A percentile compares a stretch with the other conserved stretches of the same genome.
These are phyloP conservation scores for Oreocharis arfaki DNA, from an alignment of 2,113 vertebrate species.

Conservation along the genomic window DNA sequence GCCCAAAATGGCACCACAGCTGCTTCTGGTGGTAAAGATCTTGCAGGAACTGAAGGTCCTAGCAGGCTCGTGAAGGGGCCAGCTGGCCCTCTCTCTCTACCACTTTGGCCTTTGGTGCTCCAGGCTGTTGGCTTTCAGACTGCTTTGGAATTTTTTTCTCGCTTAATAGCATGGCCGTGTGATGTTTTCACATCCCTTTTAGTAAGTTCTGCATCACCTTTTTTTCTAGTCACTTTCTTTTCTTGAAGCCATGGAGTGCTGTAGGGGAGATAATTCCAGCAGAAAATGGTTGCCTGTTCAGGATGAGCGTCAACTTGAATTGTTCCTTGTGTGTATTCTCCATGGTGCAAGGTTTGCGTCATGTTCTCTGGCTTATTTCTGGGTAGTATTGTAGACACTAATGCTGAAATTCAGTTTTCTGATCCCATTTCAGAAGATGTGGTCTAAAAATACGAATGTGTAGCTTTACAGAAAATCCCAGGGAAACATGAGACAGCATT, in stretches of 20 bases:
- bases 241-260: background rate
- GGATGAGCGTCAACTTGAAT: background rate
- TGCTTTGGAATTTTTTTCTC: rapidly evolving
- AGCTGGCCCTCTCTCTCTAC: background rate
- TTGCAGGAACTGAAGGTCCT: background rate
- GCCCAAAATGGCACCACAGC: background rate
- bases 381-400: background rate
- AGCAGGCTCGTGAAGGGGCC: rapidly evolving
- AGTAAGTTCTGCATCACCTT: background rate
- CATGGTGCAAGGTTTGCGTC: background rate
- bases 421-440: background rate
- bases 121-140: background rate
- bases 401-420: background rate
- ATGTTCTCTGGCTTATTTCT: background rate
- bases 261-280: background rate
- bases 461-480: background rate
- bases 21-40: background rate
- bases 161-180: background rate
- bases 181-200: background rate
- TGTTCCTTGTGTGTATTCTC: background rate
- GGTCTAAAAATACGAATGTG: background rate
- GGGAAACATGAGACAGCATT: background rate
- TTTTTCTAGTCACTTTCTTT: background rate
- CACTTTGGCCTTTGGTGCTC: background rate
- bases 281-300: background rate